Evolutionary conservation across 1,140 invertebrate genomes (phyloP), one percentile per base, ranked within the genome.

Genomic region (Homarus americanus): DNA sequence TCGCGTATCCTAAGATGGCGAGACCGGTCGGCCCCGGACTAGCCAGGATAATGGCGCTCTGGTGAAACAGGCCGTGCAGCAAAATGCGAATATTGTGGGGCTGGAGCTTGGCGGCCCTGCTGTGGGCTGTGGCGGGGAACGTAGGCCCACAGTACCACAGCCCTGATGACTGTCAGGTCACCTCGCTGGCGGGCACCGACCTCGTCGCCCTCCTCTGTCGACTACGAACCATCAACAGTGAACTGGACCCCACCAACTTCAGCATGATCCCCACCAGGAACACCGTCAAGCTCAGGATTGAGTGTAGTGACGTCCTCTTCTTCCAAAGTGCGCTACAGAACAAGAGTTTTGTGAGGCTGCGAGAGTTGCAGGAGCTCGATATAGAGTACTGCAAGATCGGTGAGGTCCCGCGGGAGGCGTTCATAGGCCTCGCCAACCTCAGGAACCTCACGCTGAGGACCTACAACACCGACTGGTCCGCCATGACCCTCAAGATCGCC

Each of bases 191-290:
- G 41, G 92, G 92, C 38, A 91, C 90, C 69, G 93, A 92, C 86
- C 91, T 92, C 58, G 86, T 84, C 58, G 78, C 86, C 91, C 95
- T 98, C 53, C 96, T 96, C 69, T 98, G 97, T 94, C 96, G 96
- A 94, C 95, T 97, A 92, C 94, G 96, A 66, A 97, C 96, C 53
- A 96, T 97, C 93, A 97, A 97, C 94, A 97, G 96, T 94, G 96
- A 97, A 93, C 96, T 97, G 93, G n/a, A 97, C 93, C 96, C 96
- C n/a, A 97, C 97, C 15, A 98, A 98, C 94, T 97, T 98, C 93
- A 97, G 97, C 94, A 96, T 97, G 80, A 97, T 98, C 69, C 97
- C 97, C n/a, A 72, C 89, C 40, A 82, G 93, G 20, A 92, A 92
- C 66, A 95, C 97, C 38, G 95, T 95, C 82, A 96, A 96, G 20